A percentile compares a stretch with the other conserved stretches of the same genome.
Conservation (phyloP, 2,113 vertebrate species). For the Chionodraco myersi region DNA sequence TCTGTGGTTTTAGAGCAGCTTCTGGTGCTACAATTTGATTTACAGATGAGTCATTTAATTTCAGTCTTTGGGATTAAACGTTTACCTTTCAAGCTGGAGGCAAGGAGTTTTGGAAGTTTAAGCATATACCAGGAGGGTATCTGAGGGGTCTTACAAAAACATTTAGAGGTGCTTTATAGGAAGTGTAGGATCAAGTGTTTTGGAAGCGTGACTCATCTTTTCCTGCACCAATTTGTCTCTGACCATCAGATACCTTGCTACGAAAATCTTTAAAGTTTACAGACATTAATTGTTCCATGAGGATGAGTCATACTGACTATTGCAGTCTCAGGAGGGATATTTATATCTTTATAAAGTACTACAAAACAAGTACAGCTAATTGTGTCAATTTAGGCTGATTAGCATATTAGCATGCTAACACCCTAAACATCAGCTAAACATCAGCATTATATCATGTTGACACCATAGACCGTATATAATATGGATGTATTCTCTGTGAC, state of each 20-base stretch:
- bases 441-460: not conserved
- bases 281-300: not conserved
- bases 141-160: not conserved
- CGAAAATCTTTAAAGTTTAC: not conserved
- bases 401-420: not conserved
- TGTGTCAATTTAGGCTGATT: not conserved
- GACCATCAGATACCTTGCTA: not conserved
- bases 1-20: conserved; percentile 13
- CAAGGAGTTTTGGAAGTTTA: not conserved
- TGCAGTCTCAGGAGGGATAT: too few species aligned
- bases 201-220: not conserved
- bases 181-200: not conserved
- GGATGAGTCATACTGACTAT: not conserved
- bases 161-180: not conserved
- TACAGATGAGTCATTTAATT: conserved; percentile 4
- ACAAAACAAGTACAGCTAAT: too few species aligned
- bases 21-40: not conserved
- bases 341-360: too few species aligned
- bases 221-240: not conserved
- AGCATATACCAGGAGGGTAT: not conserved
- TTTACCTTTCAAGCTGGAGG: conserved; percentile 1
- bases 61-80: not conserved
- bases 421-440: not conserved
- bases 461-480: too few species aligned
- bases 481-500: too few species aligned